These are phyloP conservation scores for Adela reaumurella DNA, from an alignment of 2,888 invertebrate species.

Conservation along the genomic window DNA sequence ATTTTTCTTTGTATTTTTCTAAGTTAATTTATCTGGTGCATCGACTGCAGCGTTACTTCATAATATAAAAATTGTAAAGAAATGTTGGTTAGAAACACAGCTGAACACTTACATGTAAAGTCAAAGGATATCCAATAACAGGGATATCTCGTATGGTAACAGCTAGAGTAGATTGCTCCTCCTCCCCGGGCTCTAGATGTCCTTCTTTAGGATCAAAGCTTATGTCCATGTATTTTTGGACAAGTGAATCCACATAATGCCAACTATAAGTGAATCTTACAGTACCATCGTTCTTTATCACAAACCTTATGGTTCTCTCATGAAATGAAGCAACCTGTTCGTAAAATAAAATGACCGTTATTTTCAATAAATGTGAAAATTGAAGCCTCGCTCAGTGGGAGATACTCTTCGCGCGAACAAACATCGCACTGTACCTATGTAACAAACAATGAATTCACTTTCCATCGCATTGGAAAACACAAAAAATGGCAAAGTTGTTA, in stretches of 20 bases:
- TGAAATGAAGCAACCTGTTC: conserved; percentile 41
- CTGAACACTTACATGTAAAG: conserved; percentile 29
- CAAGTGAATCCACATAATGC: conserved; percentile 25
- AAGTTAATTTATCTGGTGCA: too few relatives aligned
- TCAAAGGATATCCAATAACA: conserved; percentile 35
- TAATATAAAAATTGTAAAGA: too few relatives aligned
- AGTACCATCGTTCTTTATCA: conserved; percentile 39
- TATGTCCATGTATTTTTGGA: conserved; percentile 37
- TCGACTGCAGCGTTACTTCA: too few relatives aligned
- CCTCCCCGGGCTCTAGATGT: conserved; percentile 29
- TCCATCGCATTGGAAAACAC: too few relatives aligned
- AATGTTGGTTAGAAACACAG: too few relatives aligned
- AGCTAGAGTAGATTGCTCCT: conserved; percentile 29
- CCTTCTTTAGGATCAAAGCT: conserved; percentile 33
- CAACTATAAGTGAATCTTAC: conserved; percentile 43
- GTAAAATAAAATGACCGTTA: neutral
- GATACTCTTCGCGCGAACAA: neutral
- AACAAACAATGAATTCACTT: too few relatives aligned
- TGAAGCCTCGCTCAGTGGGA: neutral
- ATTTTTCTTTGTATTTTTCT: too few relatives aligned
- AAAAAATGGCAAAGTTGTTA: too few relatives aligned
- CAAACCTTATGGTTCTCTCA: conserved; percentile 35
- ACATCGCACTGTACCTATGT: too few relatives aligned
- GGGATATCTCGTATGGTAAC: conserved; percentile 38
- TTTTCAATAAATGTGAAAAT: neutral